Conservation (phyloP, 2,797 vertebrate genomes). For the Kryptolebias ocellatus region DNA sequence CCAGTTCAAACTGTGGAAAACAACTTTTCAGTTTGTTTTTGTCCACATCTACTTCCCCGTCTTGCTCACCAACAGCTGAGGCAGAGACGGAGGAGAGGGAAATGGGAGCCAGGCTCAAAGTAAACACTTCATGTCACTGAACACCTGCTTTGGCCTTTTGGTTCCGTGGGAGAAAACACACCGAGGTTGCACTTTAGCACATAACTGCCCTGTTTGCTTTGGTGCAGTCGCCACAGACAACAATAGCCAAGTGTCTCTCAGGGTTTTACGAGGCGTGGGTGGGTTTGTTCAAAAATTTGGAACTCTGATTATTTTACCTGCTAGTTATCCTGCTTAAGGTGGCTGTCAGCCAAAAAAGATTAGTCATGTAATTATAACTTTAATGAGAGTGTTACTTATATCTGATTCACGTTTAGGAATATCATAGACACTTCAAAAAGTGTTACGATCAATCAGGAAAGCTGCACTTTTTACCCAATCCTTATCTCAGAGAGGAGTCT, state of each 20-base stretch:
- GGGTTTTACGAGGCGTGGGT: slow-evolving; percentile 50
- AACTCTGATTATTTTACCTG: slow-evolving; percentile 67
- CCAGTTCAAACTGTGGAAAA: slow-evolving; percentile 25
- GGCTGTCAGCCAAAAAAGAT: slow-evolving; percentile 37
- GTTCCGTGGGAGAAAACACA: slow-evolving; percentile 65
- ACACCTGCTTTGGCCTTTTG: slow-evolving; percentile 75
- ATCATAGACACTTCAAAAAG: neutral
- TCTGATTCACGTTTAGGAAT: neutral
- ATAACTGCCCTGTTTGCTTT: slow-evolving; percentile 61
- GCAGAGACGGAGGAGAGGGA: slow-evolving; percentile 57
- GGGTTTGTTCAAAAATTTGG: slow-evolving; percentile 68
- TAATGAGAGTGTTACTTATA: neutral
- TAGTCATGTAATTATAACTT: slow-evolving; percentile 24
- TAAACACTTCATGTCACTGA: slow-evolving; percentile 71
- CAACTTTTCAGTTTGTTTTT: slow-evolving; percentile 42
- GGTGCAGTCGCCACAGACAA: slow-evolving; percentile 62
- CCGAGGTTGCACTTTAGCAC: slow-evolving; percentile 62
- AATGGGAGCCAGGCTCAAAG: slow-evolving; percentile 58
- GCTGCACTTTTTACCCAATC: neutral
- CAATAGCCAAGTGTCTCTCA: slow-evolving; percentile 70
- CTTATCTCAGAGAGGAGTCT: neutral
- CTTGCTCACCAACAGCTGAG: slow-evolving; percentile 56
- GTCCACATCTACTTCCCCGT: slow-evolving; percentile 44
- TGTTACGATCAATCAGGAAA: neutral
- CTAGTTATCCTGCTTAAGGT: slow-evolving; percentile 60